Percentiles rank a stretch among this genome's conserved stretches.
phyloP scores from a whole-genome alignment of 2,797 vertebrate species.

The Tinamus major region DNA sequence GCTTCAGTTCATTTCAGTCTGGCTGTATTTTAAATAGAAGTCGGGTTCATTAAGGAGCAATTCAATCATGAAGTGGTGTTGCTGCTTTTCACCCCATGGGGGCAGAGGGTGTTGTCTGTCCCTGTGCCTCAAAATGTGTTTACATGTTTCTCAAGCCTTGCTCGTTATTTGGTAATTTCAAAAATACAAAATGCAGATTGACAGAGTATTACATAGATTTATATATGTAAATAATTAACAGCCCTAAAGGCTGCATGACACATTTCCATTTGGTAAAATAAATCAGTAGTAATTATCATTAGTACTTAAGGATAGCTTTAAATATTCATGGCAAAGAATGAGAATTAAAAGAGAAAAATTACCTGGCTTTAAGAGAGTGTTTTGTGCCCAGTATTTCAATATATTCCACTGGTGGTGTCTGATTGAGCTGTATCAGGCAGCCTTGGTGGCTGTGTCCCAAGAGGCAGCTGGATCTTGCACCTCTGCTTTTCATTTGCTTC shows the following conservation, averaged over 20 bases:
- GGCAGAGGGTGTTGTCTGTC: conserved; percentile 9
- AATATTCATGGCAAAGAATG: neutral
- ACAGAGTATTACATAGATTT: neutral
- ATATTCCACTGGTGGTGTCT: neutral
- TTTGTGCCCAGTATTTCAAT: neutral
- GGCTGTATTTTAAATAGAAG: conserved; percentile 12
- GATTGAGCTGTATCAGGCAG: conserved; percentile 51
- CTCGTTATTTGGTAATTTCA: neutral
- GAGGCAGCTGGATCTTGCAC: conserved; percentile 19
- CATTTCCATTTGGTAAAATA: neutral
- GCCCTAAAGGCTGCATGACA: neutral
- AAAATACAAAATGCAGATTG: conserved; percentile 30
- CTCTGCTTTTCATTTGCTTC: neutral
- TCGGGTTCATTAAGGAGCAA: conserved; percentile 38
- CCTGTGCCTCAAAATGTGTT: neutral
- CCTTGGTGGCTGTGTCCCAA: neutral
- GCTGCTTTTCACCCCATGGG: neutral
- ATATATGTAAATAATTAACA: neutral
- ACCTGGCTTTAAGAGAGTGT: neutral
- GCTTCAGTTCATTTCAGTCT: neutral
- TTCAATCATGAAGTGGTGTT: conserved; percentile 23
- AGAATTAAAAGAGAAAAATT: neutral
- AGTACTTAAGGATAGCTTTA: conserved; percentile 26
- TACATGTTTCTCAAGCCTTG: neutral
- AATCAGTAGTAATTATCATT: neutral